Percentiles rank a stretch among this genome's conserved stretches.
Conservation (phyloP, 2,888 invertebrate species). For the Tetanocera ferruginea region DNA sequence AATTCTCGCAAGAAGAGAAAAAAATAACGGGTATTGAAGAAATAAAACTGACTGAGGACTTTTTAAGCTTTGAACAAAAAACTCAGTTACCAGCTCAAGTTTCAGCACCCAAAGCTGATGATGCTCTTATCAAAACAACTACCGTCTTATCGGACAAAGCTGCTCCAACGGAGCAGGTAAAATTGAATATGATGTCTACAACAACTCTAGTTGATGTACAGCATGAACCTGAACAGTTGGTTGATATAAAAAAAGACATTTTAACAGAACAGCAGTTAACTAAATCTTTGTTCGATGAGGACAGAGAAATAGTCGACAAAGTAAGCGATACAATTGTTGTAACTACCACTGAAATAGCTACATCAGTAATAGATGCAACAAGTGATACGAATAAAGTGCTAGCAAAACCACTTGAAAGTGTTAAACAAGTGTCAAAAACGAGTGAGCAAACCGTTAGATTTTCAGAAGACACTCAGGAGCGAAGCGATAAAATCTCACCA, state of each 20-base stretch:
- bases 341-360: background rate
- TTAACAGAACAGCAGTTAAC: no score
- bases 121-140: slow-evolving; percentile 25
- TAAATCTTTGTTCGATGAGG: background rate
- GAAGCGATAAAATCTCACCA: no score
- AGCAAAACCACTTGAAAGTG: background rate
- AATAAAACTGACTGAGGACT: slow-evolving; percentile 58
- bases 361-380: no score
- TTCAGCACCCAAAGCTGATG: background rate
- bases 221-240: no score
- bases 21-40: slow-evolving; percentile 49
- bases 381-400: background rate
- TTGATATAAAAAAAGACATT: no score
- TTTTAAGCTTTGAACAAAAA: slow-evolving; percentile 60
- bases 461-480: no score
- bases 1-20: slow-evolving; percentile 38
- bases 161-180: background rate
- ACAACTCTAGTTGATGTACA: no score
- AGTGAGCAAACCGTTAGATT: no score
- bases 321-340: background rate
- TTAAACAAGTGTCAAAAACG: no score
- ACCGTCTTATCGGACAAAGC: slow-evolving; percentile 18
- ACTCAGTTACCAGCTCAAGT: slow-evolving; percentile 51
- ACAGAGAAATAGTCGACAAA: background rate
- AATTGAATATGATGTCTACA: no score